phyloP scores from a whole-genome alignment of 2,797 vertebrate species.

The Aeoliscus strigatus region DNA sequence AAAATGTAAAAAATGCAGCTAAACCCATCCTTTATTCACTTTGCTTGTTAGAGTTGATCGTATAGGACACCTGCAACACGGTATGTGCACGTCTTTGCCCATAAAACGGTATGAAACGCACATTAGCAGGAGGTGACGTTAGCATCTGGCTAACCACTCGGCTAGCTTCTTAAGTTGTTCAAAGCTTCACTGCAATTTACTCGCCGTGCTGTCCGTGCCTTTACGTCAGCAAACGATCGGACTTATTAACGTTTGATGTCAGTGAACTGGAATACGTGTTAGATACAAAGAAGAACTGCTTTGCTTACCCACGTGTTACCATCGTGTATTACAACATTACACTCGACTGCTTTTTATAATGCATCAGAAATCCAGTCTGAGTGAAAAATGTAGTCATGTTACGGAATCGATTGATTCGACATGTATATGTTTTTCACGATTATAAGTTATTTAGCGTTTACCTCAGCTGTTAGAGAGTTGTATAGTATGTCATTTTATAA shows the following conservation, averaged over 20 bases:
- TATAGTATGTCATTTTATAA: too few relatives aligned
- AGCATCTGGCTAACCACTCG: constrained; percentile 13
- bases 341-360: too few relatives aligned
- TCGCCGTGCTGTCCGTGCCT: too few relatives aligned
- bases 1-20: neutral
- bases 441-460: too few relatives aligned
- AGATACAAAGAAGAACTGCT: neutral
- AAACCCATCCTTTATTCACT: neutral
- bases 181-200: neutral
- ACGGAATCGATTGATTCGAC: too few relatives aligned
- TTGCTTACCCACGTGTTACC: constrained; percentile 19
- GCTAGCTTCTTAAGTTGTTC: constrained; percentile 4
- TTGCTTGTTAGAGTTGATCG: neutral
- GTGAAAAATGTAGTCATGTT: too few relatives aligned
- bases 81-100: constrained; percentile 7
- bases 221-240: rapidly evolving
- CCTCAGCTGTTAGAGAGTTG: too few relatives aligned
- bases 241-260: rapidly evolving
- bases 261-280: neutral
- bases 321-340: neutral
- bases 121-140: constrained; percentile 1
- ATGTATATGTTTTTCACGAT: too few relatives aligned
- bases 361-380: too few relatives aligned
- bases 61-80: constrained; percentile 6
- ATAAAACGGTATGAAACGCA: neutral